phyloP scores from a whole-genome alignment of 2,797 vertebrate genomes.

The Clarias laeviceps region DNA sequence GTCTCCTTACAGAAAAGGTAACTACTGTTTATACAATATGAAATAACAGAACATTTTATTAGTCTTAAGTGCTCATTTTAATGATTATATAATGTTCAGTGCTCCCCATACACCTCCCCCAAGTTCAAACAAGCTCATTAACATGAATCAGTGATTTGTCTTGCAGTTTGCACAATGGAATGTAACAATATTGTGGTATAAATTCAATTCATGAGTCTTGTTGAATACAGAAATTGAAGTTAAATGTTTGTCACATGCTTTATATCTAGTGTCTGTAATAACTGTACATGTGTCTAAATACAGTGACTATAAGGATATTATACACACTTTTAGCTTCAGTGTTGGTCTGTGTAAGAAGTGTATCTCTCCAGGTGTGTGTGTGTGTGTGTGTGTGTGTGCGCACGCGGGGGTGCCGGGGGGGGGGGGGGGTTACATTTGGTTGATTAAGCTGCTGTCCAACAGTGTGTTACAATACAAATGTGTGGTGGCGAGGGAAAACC shows the following conservation, averaged over 20 bases:
- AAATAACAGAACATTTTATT: background rate
- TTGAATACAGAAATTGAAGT: background rate
- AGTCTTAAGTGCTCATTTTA: background rate
- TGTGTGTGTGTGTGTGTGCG: too few species aligned
- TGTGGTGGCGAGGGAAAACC: background rate
- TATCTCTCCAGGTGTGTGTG: background rate
- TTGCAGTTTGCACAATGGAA: background rate
- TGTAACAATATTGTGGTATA: background rate
- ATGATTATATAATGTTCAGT: background rate
- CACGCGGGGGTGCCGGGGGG: too few species aligned
- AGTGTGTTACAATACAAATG: background rate
- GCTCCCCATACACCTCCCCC: background rate
- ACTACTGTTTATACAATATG: background rate
- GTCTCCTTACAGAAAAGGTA: background rate
- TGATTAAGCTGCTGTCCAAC: background rate
- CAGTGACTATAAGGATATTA: background rate
- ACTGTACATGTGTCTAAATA: background rate
- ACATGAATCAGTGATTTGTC: background rate
- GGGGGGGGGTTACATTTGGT: background rate
- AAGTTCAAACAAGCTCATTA: background rate
- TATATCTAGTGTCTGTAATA: background rate
- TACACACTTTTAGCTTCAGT: background rate
- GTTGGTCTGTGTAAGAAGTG: background rate
- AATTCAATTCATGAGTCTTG: background rate
- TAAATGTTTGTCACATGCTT: background rate